A percentile compares a stretch with the other conserved stretches of the same genome.
Evolutionary conservation across 2,888 invertebrate species (phyloP).

Genomic region (Sphecodes monilicornis): DNA sequence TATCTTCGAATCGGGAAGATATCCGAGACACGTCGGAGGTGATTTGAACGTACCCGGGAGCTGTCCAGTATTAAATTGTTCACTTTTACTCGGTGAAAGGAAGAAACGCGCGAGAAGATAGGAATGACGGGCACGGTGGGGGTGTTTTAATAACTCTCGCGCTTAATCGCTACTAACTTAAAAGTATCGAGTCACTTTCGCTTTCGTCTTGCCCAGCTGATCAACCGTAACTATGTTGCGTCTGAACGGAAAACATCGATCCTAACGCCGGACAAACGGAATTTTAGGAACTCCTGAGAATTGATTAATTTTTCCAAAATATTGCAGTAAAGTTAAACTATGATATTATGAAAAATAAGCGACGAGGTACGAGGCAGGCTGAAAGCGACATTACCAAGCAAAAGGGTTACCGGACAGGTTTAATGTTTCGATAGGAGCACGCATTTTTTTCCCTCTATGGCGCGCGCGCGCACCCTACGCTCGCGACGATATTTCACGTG

Average conservation of each 20-base stretch:
- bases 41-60: neutral
- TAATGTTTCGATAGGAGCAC: conserved; percentile 39
- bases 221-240: neutral
- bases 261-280: neutral
- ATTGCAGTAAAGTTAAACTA: no score
- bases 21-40: neutral
- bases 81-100: conserved; percentile 38
- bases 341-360: neutral
- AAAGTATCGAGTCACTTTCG: conserved; percentile 22
- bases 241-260: neutral
- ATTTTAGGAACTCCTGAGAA: neutral
- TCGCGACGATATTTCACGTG: conserved; percentile 57
- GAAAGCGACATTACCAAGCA: conserved; percentile 22
- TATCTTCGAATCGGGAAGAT: neutral
- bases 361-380: neutral
- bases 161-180: conserved; percentile 23
- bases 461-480: neutral
- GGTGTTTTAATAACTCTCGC: conserved; percentile 14
- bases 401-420: conserved; percentile 38
- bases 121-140: neutral
- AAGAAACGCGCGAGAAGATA: conserved; percentile 12
- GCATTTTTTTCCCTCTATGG: neutral
- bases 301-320: neutral
- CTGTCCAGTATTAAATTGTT: conserved; percentile 6
- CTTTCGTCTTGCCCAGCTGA: conserved; percentile 7